Percentiles rank a stretch among this genome's conserved stretches.
phyloP scores from a whole-genome alignment of 30 jellyfish, hydroid and myxozoan species.

The Kudoa iwatai region DNA sequence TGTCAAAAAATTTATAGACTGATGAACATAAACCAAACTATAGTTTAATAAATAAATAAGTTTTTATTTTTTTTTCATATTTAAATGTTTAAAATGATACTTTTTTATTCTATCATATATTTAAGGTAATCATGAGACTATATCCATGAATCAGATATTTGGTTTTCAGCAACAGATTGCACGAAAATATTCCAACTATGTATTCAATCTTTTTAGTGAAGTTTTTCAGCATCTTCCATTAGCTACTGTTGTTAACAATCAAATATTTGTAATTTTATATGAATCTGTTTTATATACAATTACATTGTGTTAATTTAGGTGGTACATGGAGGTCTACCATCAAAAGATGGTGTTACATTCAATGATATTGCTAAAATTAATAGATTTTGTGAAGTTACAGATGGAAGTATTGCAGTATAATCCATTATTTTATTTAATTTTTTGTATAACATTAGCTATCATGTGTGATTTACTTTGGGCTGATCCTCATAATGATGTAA shows the following conservation, averaged over 20 bases:
- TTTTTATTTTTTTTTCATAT: too few relatives aligned
- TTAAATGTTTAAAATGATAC: too few relatives aligned
- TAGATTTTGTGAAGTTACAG: conserved; percentile 66
- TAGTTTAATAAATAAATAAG: too few relatives aligned
- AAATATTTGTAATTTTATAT: conserved; percentile 26
- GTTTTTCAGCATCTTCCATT: conserved; percentile 50
- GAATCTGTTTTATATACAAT: not conserved
- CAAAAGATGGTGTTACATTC: conserved; percentile 28
- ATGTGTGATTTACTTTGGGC: conserved; percentile 93
- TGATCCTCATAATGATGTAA: conserved; percentile 80
- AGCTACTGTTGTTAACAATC: conserved; percentile 26
- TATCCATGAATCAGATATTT: conserved; percentile 70
- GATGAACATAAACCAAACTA: too few relatives aligned
- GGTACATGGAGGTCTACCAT: conserved; percentile 82
- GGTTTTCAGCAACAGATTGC: conserved; percentile 80
- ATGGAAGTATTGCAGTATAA: conserved; percentile 12
- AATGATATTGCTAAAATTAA: conserved; percentile 22
- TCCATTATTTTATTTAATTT: too few relatives aligned
- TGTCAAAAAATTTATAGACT: too few relatives aligned
- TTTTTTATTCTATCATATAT: too few relatives aligned
- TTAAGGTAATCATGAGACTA: conserved; percentile 69
- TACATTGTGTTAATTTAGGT: conserved; percentile 6
- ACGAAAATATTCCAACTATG: conserved; percentile 27
- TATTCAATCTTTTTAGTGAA: conserved; percentile 72
- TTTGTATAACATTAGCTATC: conserved; percentile 15